phyloP scores from a whole-genome alignment of 2,113 vertebrate genomes.

The Onychostruthus taczanowskii region DNA sequence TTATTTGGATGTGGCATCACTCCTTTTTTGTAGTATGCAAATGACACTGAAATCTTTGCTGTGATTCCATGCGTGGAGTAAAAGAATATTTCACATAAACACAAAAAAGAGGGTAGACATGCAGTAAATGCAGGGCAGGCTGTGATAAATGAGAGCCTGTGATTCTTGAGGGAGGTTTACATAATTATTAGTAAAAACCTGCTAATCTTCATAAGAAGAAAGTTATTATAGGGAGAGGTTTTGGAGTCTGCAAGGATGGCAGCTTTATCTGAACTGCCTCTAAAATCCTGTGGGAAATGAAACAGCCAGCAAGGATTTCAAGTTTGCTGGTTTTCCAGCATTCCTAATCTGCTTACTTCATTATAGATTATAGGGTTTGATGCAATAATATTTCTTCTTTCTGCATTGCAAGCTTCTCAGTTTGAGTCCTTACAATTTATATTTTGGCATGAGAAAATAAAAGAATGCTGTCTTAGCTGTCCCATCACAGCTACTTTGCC shows the following conservation, averaged over 20 bases:
- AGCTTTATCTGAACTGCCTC: neutral
- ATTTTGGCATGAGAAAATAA: neutral
- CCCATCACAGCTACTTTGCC: neutral
- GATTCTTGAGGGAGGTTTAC: neutral
- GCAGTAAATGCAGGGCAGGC: neutral
- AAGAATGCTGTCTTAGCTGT: neutral
- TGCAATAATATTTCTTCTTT: neutral
- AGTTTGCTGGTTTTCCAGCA: neutral
- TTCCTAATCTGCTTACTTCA: slow-evolving; percentile 3
- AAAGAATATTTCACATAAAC: neutral
- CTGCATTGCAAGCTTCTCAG: neutral
- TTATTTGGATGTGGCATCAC: neutral
- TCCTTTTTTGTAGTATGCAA: neutral
- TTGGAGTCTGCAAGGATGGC: neutral
- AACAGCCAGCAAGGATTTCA: neutral
- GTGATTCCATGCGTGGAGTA: neutral
- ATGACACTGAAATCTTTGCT: neutral
- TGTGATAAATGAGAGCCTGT: neutral
- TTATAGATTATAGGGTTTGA: neutral
- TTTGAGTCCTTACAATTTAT: neutral
- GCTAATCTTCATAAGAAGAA: neutral
- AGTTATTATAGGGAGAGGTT: neutral
- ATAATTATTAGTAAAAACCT: neutral
- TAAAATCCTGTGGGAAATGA: neutral
- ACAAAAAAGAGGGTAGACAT: neutral